These are phyloP conservation scores for Eulemur mongoz DNA, from an alignment of 2,797 vertebrate species.

Conservation along the genomic window DNA sequence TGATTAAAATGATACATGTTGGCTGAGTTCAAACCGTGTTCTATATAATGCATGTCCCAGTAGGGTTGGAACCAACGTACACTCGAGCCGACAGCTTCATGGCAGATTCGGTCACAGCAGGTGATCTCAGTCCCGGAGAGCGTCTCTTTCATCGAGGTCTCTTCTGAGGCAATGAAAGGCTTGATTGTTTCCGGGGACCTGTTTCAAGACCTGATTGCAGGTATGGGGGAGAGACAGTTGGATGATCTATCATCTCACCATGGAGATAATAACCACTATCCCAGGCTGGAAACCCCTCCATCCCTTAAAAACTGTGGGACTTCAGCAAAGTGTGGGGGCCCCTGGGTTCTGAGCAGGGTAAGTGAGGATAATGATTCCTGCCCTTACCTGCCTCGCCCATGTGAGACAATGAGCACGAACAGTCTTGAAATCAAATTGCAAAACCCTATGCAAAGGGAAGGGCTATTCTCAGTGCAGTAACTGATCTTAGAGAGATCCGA, in stretches of 20 bases:
- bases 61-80: neutral
- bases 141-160: neutral
- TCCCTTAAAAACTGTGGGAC: neutral
- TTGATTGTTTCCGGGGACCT: neutral
- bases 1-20: constrained; percentile 46
- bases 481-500: neutral
- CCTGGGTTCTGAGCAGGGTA: neutral
- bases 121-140: neutral
- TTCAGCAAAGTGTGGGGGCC: neutral
- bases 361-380: neutral
- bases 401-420: neutral
- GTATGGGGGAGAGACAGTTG: neutral
- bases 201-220: neutral
- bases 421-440: neutral
- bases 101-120: neutral
- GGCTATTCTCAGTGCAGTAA: neutral
- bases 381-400: neutral
- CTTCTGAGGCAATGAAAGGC: neutral
- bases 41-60: neutral
- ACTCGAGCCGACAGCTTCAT: neutral
- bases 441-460: neutral
- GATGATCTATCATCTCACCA: neutral
- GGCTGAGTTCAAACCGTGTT: constrained; percentile 44
- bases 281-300: neutral
- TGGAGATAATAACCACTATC: neutral